Base-by-base conservation (phyloP, 2,113 vertebrate genomes). In the Hystrix brachyura region DNA sequence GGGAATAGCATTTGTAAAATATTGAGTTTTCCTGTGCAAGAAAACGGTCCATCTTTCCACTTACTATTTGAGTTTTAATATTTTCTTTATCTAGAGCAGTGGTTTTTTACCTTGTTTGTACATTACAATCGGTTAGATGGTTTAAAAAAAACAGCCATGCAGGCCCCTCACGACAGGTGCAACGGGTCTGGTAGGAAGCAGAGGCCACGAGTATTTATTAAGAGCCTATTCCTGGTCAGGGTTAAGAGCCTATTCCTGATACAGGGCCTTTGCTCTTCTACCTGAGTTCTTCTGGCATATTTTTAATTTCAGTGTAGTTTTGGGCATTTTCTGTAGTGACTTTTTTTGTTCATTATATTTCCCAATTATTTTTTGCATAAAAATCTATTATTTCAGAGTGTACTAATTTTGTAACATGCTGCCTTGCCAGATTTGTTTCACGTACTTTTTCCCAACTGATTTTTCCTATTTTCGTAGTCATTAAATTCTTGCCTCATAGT, bases 391-490 rank as follows among this genome's bases (percentile, higher is more conserved):
- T 82, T 94, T 81, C 83, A 81, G 59, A 91, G 59, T 57, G 1
- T n/a, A n/a, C 82, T 87, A 29, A 43, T 81, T 96, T 87, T 87
- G 34, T 83, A 78, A 62, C 53, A 87, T 46, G 12, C 4, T 12
- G 18, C 38, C 21, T 94, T 91, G 21, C 21, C 53, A 23, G 59
- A 87, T 92, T 79, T 83, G 32, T 51, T 69, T 81, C 21, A 71
- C 43, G 69, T 62, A 78, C 3, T 67, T 60, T 69, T 88, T 85
- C 57, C 57, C 60, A 80, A 48, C 29, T 55, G 72, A 80, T 57
- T 89, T 38, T 96, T 94, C 79, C 48, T 74, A 84, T 84, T 84
- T 83, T 80, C 53, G 65, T 15, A 93, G 72, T 27, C 43, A 60
- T 87, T 87, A 76, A 60, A 60, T 91, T 60, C 60, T 53, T 38